Evolutionary conservation across 2,888 invertebrate genomes (phyloP), one percentile per base, ranked within the genome.

Genomic region (Oligia fasciuncula): DNA sequence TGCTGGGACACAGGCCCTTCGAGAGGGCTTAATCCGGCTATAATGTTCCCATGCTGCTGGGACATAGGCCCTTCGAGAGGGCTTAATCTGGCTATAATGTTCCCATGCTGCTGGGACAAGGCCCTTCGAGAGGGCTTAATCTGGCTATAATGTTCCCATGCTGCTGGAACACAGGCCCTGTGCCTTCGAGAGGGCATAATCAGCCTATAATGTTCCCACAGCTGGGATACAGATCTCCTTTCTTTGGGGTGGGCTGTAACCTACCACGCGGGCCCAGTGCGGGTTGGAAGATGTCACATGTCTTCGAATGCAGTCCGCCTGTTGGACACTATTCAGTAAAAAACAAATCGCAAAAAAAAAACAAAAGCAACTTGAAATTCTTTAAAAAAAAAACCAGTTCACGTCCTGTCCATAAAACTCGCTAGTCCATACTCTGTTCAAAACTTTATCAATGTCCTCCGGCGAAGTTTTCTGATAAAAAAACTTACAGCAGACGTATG

Each of bases 391-490:
- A 67, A 46, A 8, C 3, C n/a, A 46, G 3, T 19, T 17, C 66
- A 51, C 70, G 65, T 62, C 14, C 17, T 2, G 1, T 54, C 35
- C 19, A 73, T 73, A 81, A 69, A 19, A 43, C 19, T 23, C 62
- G 23, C 70, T 9, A 40, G 62, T 35, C 62, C 60, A 62, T 49
- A 51, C 51, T 72, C 13, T 67, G n/a, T 54, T 19, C 13, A 35
- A 54, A 83, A 84, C 85, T 85, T 87, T 74, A 68, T 84, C 76
- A 79, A 85, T 85, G 76, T 57, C 51, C 60, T 9, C 6, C 2
- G 29, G 3, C n/a, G 9, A 87, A 85, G 80, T 79, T 76, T 76
- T 57, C 54, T 73, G 60, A 87, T 84, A 79, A 79, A 87, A 70
- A 71, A 76, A 79, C 85, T 86, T 68, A 71, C 72, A 79, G 66